Percentiles rank a stretch among this genome's conserved stretches.
Conservation (phyloP, 2,113 vertebrate genomes). For the Campylorhamphus procurvoides region DNA sequence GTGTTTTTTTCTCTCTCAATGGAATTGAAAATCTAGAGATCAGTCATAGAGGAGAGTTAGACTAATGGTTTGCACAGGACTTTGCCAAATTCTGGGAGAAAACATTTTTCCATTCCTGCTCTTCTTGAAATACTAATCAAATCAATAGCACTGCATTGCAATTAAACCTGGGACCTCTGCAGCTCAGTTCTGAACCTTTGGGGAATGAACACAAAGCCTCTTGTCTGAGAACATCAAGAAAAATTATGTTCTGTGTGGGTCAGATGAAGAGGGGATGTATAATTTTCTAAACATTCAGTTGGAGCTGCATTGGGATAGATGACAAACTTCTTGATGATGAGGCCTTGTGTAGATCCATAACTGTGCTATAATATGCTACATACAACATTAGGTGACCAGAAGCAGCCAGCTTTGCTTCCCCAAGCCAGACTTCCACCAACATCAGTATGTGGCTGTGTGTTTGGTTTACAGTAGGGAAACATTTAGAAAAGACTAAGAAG, state of each 20-base stretch:
- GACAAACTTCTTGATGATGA: not conserved
- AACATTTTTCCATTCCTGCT: not conserved
- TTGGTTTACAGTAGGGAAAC: not conserved
- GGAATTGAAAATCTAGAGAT: not conserved
- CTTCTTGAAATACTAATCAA: not conserved
- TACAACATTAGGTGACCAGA: fast-evolving
- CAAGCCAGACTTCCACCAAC: not conserved
- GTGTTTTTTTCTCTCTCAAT: not conserved
- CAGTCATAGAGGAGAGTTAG: not conserved
- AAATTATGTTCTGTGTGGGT: not conserved
- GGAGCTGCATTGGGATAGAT: not conserved
- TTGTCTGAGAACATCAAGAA: not conserved
- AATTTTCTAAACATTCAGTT: not conserved
- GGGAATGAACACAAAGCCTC: not conserved
- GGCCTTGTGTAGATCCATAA: not conserved
- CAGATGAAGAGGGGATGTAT: not conserved
- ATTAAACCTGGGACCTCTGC: not conserved
- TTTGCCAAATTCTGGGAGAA: not conserved
- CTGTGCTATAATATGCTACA: not conserved
- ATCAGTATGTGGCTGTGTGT: not conserved
- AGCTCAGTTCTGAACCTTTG: not conserved
- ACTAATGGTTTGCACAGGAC: not conserved
- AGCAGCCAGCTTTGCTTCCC: not conserved
- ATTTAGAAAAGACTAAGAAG: not conserved
- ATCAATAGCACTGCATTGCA: not conserved